A percentile compares a stretch with the other conserved stretches of the same genome.
Evolutionary conservation across 2,113 vertebrate species (phyloP).

Genomic region (Raja brachyura): DNA sequence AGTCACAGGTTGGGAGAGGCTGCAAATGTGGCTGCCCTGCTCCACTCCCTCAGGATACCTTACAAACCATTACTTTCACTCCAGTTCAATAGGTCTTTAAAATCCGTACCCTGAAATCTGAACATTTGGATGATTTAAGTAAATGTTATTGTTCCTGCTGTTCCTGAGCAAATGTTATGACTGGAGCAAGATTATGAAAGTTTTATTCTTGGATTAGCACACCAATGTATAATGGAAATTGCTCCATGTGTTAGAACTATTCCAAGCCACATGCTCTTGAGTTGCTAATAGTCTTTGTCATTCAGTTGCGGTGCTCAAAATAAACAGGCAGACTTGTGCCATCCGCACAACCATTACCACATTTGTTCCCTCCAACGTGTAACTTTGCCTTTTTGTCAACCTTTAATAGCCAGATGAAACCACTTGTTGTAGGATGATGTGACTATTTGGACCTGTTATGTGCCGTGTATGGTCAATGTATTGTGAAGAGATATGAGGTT

Average conservation of each 20-base stretch:
- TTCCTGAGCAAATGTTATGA: conserved; percentile 9
- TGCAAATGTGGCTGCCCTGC: not conserved
- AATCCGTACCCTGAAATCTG: not conserved
- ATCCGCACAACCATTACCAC: not conserved
- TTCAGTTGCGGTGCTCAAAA: not conserved
- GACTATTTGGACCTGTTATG: not conserved
- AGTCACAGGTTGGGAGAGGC: not conserved
- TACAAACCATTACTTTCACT: not conserved
- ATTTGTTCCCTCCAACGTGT: conserved; percentile 6
- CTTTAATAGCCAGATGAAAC: not conserved
- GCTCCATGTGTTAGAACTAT: not conserved
- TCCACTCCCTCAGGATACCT: not conserved
- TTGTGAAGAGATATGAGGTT: not conserved
- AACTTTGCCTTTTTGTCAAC: not conserved
- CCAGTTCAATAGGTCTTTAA: not conserved
- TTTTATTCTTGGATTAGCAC: not conserved
- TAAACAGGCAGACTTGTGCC: not conserved
- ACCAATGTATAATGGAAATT: not conserved
- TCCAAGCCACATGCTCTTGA: not conserved
- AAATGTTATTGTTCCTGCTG: not conserved
- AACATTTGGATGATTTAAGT: not conserved
- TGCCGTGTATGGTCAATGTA: not conserved
- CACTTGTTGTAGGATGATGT: not conserved
- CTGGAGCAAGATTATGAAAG: conserved; percentile 7
- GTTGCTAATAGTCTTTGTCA: not conserved